These are phyloP conservation scores for Thaleichthys pacificus DNA, from an alignment of 2,797 vertebrate species.

Conservation along the genomic window DNA sequence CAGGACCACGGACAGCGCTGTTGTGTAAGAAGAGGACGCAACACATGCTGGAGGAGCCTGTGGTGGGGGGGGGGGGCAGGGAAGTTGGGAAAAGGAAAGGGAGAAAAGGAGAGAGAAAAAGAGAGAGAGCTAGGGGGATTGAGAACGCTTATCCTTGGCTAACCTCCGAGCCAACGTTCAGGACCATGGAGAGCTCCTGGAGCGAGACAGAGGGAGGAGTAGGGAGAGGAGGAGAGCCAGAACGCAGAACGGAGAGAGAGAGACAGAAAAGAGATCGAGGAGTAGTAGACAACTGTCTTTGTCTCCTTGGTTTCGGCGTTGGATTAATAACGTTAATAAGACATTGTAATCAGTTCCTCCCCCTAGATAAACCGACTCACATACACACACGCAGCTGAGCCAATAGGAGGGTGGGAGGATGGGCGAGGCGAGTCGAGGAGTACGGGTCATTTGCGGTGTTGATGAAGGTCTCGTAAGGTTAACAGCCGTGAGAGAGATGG, in stretches of 20 bases:
- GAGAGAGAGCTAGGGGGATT: neutral
- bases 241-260: conserved; percentile 41
- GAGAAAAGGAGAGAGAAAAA: no score
- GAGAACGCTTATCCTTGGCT: no score
- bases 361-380: conserved; percentile 23
- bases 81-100: neutral
- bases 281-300: no score
- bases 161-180: conserved; percentile 32
- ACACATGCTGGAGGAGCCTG: neutral
- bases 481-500: conserved; percentile 70
- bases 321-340: no score
- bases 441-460: conserved; percentile 76
- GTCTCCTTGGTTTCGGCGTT: no score
- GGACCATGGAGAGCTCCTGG: conserved; percentile 56
- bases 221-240: conserved; percentile 38
- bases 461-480: conserved; percentile 78
- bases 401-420: neutral
- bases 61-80: neutral
- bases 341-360: no score
- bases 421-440: conserved; percentile 58
- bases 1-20: no score
- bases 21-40: no score
- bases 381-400: neutral
- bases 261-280: neutral
- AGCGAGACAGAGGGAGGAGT: conserved; percentile 29